Base-by-base conservation (phyloP, 2,888 invertebrate genomes). In the Stenodera caucasica region DNA sequence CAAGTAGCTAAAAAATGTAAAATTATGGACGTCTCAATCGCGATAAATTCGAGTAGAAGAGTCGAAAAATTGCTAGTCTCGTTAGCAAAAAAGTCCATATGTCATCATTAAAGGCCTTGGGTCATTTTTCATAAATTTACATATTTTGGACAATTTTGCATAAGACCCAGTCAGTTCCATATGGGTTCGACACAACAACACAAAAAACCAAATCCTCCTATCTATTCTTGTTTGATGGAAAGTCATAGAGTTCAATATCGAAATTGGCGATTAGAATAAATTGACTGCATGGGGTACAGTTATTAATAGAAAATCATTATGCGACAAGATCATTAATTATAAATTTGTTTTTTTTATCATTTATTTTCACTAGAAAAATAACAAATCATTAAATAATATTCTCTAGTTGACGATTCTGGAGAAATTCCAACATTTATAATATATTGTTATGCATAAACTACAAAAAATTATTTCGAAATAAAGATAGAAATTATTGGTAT, bases 401-500 rank as follows among this genome's bases (percentile, higher is more conserved):
- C 12, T 12, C 18, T 15, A 18, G 30, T 21, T 33, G 32, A 53
- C 21, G 49, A 49, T 53, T 35, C 32, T 23, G 18, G 23, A 12
- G 33, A 53, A 53, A 33, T 53, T 53, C 33, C 33, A 21, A 21
- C 14, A 29, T 53, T 14, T 33, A 21, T 33, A 18, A 53, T 32
- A 53, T 56, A 56, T 57, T 60, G 45, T 53, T 57, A 53, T 53
- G 45, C 45, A 56, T 52, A 55, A 56, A 50, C 45, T 26, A 60
- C 59, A 55, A 64, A 63, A 66, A 26, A 26, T 5, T 61, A 64
- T 65, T 67, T 59, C 66, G 63, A 68, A 67, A 67, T 53, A 65
- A 63, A 60, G 66, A 55, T 65, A 64, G 65, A 66, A 66, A 64
- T 66, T 67, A 68, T 67, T 65, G 62, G 64, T 65, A 56, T 63